Conservation (phyloP, 2,888 invertebrate genomes). For the Trichacis sp. region DNA sequence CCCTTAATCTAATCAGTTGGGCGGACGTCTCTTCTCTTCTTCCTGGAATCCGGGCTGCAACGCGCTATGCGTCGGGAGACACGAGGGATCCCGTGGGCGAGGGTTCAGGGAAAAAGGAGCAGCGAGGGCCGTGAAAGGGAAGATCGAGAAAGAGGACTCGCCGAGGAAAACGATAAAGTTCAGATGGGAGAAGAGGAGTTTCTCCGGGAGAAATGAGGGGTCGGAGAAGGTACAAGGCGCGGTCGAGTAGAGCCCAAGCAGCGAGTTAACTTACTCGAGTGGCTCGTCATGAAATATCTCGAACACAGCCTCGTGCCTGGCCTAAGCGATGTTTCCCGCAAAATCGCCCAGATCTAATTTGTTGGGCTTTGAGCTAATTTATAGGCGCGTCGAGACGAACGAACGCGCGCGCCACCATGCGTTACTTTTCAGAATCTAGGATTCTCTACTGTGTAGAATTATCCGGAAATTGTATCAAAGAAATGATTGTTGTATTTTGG, state of each 20-base stretch:
- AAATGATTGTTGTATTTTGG: too few species aligned
- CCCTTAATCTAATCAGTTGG: conserved; percentile 43
- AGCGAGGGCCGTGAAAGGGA: too few species aligned
- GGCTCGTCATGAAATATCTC: conserved; percentile 58
- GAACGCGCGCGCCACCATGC: conserved; percentile 12
- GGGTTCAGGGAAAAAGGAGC: conserved; percentile 39
- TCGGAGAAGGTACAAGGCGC: conserved; percentile 47
- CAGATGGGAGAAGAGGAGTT: conserved; percentile 35
- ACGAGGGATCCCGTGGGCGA: conserved; percentile 43
- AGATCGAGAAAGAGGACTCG: conserved; percentile 18
- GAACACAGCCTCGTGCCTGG: conserved; percentile 45
- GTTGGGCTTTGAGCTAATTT: conserved; percentile 58
- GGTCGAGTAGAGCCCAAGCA: conserved; percentile 46
- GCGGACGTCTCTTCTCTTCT: conserved; percentile 48
- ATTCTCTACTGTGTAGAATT: too few species aligned
- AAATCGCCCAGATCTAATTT: conserved; percentile 60
- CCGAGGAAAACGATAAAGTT: conserved; percentile 40
- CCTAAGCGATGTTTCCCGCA: conserved; percentile 55
- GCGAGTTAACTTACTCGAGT: conserved; percentile 53
- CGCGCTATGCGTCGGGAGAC: conserved; percentile 38
- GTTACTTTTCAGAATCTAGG: too few species aligned
- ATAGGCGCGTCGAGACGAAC: conserved; percentile 28
- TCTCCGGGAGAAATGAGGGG: conserved; percentile 27
- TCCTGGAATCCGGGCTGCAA: conserved; percentile 62
- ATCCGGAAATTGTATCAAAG: too few species aligned